Base-by-base conservation (phyloP, 1,140 invertebrate species). In the Drosophila varians region DNA sequence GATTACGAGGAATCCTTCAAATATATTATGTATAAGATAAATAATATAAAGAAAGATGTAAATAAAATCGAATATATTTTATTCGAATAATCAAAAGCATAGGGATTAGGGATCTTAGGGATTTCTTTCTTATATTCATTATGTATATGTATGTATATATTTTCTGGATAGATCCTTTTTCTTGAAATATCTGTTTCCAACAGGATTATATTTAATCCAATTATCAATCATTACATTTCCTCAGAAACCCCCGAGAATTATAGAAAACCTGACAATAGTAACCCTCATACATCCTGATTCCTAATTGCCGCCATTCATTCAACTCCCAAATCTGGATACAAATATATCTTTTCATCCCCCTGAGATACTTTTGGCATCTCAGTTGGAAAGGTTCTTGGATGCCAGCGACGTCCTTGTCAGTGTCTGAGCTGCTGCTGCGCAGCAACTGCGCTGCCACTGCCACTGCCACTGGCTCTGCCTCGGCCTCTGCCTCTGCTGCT, bases 311-410 rank as follows among this genome's bases (percentile, higher is more conserved):
- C 3, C 9, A 11, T n/a, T 7, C 1, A 28, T 28, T 8, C 8
- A 28, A 28, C 8, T 28, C 8, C 28, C 4, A 3, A n/a, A 11
- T 31, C 28, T 9, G 9, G 28, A 31, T 11, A 31, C 28, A 11
- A 31, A 38, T 16, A 38, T 8, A 38, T 38, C 12, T 6, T 14
- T 38, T 12, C 36, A 38, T 14, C 36, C 36, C 36, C 36, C 16
- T 42, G 4, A 19, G 8, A 23, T 43, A 25, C 7, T 9, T 28
- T 7, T 26, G 48, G 58, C 64, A 66, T 65, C 62, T 42, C 47
- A 26, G 60, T 46, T 38, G 8, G 26, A 49, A 28, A 73, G 70
- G 43, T 62, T 45, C 69, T 73, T 60, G 42, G 28, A 49, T 62
- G 25, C 23, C 9, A 26, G 31, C 56, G 25, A 43, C 71, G 48